Base-by-base conservation (phyloP, 1,140 invertebrate species). In the Neodiprion lecontei region DNA sequence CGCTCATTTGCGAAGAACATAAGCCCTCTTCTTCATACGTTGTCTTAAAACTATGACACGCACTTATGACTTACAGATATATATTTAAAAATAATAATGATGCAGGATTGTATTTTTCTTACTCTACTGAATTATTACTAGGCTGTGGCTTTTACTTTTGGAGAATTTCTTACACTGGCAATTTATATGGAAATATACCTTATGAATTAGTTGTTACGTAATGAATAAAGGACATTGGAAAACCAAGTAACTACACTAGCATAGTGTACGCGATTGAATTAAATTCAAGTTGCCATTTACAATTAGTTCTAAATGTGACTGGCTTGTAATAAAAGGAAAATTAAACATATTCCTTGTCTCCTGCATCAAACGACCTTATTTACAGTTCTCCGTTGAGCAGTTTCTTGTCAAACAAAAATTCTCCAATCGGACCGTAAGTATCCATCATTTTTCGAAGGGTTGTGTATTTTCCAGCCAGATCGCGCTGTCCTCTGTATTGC, bases 381-480 rank as follows among this genome's bases (percentile, higher is more conserved):
- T 85, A 88, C 47, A 86, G 8, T 79, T 87, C 81, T 75, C 73
- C 75, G 11, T 84, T 77, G 17, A 91, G 87, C 69, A 96, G 81
- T 82, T 93, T 94, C 87, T 96, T 96, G 87, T 98, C 96, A 84
- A 95, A 96, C 72, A 97, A 88, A 88, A 96, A 96, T 86, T 97
- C 96, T 80, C 93, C 96, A 28, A 97, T 88, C 2, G 90, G 87
- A 66, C 91, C 91, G 79, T 95, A 91, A 11, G 89, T 86, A 68
- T 88, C 84, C 84, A 91, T 90, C 91, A 95, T 93, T 87, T 95
- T 95, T 77, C 91, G 91, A 70, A 98, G 91, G 11, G 93, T 95
- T 72, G 94, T 93, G 49, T 96, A 89, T 84, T 94, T 94, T 74
- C 95, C 95, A 70, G 94, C 95, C 72, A 98, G 85, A 77, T 96